Evolutionary conservation across 23 tunicate species (phyloP), one percentile per base, ranked within the genome.

Genomic region (Ciona savignyi): DNA sequence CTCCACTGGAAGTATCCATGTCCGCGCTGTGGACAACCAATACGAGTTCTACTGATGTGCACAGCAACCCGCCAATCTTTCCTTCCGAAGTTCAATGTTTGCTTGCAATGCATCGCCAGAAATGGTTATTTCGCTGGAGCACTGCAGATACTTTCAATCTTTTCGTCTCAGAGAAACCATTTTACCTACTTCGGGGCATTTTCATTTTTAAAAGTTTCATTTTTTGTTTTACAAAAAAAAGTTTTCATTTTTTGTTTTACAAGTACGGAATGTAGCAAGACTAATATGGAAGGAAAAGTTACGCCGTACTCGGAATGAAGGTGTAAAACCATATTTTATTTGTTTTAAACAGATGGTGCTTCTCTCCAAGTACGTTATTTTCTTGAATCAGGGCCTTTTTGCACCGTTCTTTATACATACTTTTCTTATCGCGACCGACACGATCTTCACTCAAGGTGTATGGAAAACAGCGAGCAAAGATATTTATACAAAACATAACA

Each of bases 1-100:
- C 60, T 32, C 48, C 32, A 49, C 64, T n/a, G 25, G 28, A 26
- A 2, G 32, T 25, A 48, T 25, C 28, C 83, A 78, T 56, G 49
- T 51, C n/a, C 29, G 83, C 51, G 83, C 83, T 29, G 67, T 78
- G 9, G 83, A 78, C 20, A 78, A 78, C 67, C 83, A 69, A 35
- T 78, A 78, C 68, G 83, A 73, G 25, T 78, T 78, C 67, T 66
- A 75, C 60, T 78, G 48, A 56, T 30, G 51, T 15, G 15, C 56
- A 42, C 56, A 9, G 15, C 56, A 9, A 42, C 15, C 11, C 15
- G 9, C 56, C 56, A 42, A 9, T 42, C 56, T 42, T 42, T 6
- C 9, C 56, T 15, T 42, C 56, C 56, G 56, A 42, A 42, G 56
- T 42, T 42, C 56, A 42, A 42, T 15, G 15, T 42, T 9, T 15